phyloP scores from a whole-genome alignment of 2,797 vertebrate species.

The Anabacerthia variegaticeps region DNA sequence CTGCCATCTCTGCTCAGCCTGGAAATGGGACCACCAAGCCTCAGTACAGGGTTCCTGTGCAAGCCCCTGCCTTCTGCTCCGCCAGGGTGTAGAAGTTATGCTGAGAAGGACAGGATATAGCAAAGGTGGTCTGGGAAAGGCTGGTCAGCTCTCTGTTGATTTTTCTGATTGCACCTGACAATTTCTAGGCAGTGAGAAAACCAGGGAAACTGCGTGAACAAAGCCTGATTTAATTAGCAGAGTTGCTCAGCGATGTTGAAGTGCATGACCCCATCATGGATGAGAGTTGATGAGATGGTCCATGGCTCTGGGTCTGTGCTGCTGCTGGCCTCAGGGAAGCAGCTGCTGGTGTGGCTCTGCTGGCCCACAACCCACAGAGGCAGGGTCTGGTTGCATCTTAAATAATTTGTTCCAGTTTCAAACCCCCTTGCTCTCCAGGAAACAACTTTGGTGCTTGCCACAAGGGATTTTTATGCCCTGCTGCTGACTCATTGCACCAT shows the following conservation, averaged over 20 bases:
- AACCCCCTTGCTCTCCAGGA: neutral
- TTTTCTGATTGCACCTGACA: neutral
- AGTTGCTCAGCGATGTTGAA: neutral
- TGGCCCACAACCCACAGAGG: neutral
- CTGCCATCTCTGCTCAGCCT: neutral
- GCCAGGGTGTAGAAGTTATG: fast-evolving
- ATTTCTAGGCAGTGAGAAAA: neutral
- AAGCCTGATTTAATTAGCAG: neutral
- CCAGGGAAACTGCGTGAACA: neutral
- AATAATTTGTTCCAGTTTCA: neutral
- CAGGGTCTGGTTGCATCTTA: neutral
- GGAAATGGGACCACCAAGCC: neutral
- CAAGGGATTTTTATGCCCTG: neutral
- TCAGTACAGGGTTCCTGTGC: fast-evolving
- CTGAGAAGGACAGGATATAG: neutral
- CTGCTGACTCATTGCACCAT: neutral
- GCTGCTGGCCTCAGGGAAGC: fast-evolving
- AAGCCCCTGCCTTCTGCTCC: neutral
- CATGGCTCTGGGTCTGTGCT: neutral
- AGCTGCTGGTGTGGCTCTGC: neutral
- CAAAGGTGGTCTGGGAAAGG: neutral
- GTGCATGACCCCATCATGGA: fast-evolving
- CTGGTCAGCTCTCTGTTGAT: neutral
- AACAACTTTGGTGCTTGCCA: neutral
- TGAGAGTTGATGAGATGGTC: neutral